Evolutionary conservation across 2,797 vertebrate genomes (phyloP), one percentile per base, ranked within the genome.

Genomic region (Cyprinella venusta): DNA sequence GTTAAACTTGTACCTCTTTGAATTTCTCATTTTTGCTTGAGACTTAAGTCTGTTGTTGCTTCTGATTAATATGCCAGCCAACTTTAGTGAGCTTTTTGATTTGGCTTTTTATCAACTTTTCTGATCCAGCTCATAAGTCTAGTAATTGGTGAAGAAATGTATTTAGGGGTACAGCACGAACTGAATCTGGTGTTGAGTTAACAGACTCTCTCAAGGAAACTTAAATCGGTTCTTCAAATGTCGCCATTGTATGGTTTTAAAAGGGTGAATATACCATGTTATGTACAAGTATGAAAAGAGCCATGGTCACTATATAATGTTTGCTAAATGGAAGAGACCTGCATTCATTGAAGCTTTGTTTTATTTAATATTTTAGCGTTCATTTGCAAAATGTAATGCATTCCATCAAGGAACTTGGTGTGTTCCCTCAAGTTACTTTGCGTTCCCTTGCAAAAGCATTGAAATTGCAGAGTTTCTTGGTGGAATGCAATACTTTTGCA

Each of bases 21-120:
- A 1, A 4, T 91, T 88, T 91, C 84, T 68, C 3, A 26, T 5
- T 65, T 18, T 19, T 65, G 5, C 1, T 45, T 24, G 12, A 67
- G 36, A 13, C 15, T 4, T 33, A 7, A 50, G 40, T 40, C 6
- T 26, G 18, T 71, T 72, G 1, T 74, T 72, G 26, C 8, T 36
- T 54, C 26, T 8, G 48, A 4, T 52, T 52, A 21, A n/a, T 30
- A 15, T 7, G 70, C 18, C 10, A 50, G 24, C 26, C 42, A 6
- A 2, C 2, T 6, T 50, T 3, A 10, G 15, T 50, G 24, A 50
- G 15, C 15, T 30, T 16, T 42, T 70, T 70, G 15, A 48, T 18
- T 1, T 26, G 4, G 15, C 1, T 8, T 69, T 45, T 69, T 24
- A 15, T 24, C 1, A 16, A 16, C 40, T 18, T 16, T n/a, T 48